Base-by-base conservation (phyloP, 2,113 vertebrate genomes). In the Ochotona princeps region DNA sequence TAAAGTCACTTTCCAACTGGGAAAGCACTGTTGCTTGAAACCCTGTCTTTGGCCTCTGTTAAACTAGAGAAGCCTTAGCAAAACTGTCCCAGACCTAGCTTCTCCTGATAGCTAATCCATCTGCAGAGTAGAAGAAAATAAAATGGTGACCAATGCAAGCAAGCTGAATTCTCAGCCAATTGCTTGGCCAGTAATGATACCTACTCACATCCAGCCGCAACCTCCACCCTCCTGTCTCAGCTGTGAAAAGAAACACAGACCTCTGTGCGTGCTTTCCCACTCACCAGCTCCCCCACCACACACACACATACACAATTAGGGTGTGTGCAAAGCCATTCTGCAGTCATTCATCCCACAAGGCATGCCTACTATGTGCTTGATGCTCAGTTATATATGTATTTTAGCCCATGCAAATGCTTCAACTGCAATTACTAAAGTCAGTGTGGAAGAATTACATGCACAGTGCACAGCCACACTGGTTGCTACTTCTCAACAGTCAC, bases 1-100 rank as follows among this genome's bases (percentile, higher is more conserved):
- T 61, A 90, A 92, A 96, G 83, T 79, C 75, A 8, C 69, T 94
- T 96, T 89, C 88, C 92, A 87, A 85, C 54, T n/a, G 35, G 32
- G 70, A 89, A 90, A 95, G 30, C 57, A n/a, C 38, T 61, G 38
- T 73, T 67, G 18, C 78, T 38, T 76, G 61, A 91, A 84, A 73
- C 65, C 54, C 6, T 89, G 70, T 87, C 82, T 87, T 79, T 35
- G 28, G 28, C 78, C 20, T 25, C 47, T 76, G 23, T 18, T 83
- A 88, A 38, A 54, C 86, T 47, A 91, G 32, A 87, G 67, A 85
- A 70, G 65, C 28, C 60, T 49, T 83, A 74, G 3, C 83, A 63
- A 89, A 79, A 26, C 18, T 63, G 81, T 66, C 32, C 74, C 79
- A 80, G 83, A 73, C 47, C 81, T 85, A 92, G 63, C 38, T 72